A percentile compares a stretch with the other conserved stretches of the same genome.
These are phyloP conservation scores for Mirounga angustirostris DNA, from an alignment of 2,113 vertebrate genomes.

Conservation along the genomic window DNA sequence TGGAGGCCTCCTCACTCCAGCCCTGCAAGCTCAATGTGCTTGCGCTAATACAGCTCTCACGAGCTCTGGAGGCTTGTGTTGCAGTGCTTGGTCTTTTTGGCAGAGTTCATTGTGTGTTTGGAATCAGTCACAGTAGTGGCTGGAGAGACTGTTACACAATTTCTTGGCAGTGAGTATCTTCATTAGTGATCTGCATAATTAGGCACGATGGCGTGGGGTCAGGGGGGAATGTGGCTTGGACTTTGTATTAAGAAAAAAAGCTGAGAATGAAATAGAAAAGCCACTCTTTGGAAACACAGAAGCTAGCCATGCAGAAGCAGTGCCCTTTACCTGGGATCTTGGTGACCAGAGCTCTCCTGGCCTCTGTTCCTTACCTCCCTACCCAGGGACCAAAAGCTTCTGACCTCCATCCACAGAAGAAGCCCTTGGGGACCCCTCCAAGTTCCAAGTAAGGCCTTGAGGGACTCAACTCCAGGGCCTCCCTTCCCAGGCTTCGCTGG, in stretches of 20 bases:
- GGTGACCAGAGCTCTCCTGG: not conserved
- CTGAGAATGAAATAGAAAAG: not conserved
- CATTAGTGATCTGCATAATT: not conserved
- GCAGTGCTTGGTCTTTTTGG: conserved; percentile 90
- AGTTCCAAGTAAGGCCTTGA: not conserved
- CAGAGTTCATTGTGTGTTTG: conserved; percentile 92
- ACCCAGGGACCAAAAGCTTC: not conserved
- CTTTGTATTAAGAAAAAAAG: not conserved
- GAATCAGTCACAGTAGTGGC: conserved; percentile 92
- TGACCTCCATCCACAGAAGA: not conserved
- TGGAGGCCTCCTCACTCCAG: not conserved
- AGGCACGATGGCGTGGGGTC: not conserved
- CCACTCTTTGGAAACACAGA: not conserved
- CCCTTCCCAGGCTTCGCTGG: not conserved
- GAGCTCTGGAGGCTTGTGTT: conserved; percentile 93
- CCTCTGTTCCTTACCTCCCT: not conserved
- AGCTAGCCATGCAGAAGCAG: not conserved
- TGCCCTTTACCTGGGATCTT: not conserved
- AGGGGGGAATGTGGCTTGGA: not conserved
- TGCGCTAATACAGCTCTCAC: conserved; percentile 87
- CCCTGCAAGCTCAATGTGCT: not conserved
- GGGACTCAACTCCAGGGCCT: not conserved
- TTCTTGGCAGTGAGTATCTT: conserved; percentile 92
- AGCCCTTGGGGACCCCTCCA: not conserved
- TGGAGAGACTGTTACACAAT: conserved; percentile 91